A percentile compares a stretch with the other conserved stretches of the same genome.
Conservation (phyloP, 2,797 vertebrate species). For the Rhadinocentrus ornatus region DNA sequence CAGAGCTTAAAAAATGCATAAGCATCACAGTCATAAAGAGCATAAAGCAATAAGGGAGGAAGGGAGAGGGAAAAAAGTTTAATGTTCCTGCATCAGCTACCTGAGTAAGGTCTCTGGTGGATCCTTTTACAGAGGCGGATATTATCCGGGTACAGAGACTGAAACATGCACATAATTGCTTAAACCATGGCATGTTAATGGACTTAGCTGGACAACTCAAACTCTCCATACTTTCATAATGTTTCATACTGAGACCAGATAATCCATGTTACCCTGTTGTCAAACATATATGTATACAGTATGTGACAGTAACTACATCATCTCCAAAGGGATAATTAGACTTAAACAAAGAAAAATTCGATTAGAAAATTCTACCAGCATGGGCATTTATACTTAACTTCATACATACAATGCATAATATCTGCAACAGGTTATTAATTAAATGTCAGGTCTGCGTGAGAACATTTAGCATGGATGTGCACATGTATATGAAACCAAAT, state of each 20-base stretch:
- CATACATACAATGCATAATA: not conserved
- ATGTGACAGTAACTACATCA: not conserved
- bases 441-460: not conserved
- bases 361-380: not conserved
- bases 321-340: not conserved
- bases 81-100: slow-evolving; percentile 31
- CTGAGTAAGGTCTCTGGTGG: slow-evolving; percentile 32
- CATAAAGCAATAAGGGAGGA: slow-evolving; percentile 10
- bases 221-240: not conserved
- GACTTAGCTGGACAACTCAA: not conserved
- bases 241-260: not conserved
- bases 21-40: slow-evolving; percentile 19
- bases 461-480: not conserved
- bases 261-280: not conserved
- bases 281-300: too few relatives aligned
- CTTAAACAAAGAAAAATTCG: not conserved
- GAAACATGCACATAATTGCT: not conserved
- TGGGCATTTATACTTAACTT: not conserved
- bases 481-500: not conserved
- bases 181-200: slow-evolving; percentile 2
- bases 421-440: not conserved
- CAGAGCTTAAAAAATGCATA: slow-evolving; percentile 20
- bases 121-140: slow-evolving; percentile 16
- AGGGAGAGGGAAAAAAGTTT: slow-evolving; percentile 4
- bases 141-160: slow-evolving; percentile 27